Evolutionary conservation across 1,140 invertebrate genomes (phyloP), one percentile per base, ranked within the genome.

Genomic region (Zaprionus gabonicus): DNA sequence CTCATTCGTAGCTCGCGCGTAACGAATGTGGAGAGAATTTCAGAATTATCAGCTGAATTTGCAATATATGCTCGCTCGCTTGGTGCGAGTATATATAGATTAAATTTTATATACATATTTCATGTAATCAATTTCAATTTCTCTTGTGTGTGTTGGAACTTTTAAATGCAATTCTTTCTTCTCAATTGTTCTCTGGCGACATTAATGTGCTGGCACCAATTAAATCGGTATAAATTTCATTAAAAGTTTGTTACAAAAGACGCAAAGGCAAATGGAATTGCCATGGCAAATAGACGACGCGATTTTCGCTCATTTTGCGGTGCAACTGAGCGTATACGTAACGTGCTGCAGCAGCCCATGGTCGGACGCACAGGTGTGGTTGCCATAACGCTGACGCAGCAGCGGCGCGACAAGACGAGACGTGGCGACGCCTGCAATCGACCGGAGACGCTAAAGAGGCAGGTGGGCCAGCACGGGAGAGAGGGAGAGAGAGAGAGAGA

Each of bases 261-360:
- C 23, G 68, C 69, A 15, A 56, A 25, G 27, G 27, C 25, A 31
- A 56, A 31, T n/a, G 53, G 13, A 56, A 56, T 86, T 78, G 84
- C 84, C 78, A 87, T 87, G 81, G 80, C 83, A 88, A 87, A 87
- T 83, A 83, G 84, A 83, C 25, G 77, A 28, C 56, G 76, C 80
- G 76, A 87, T 80, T 80, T 53, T 81, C 84, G 78, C 84, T 84
- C 81, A 83, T 88, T 88, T 88, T 88, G 81, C 62, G 86, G 86
- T 90, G 86, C 85, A 90, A 90, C 85, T 85, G 85, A 90, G 85
- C 85, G 85, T 90, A 90, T 90, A 85, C 85, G 85, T 86, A 90
- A 90, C 79, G 73, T 73, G 84, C 69, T 58, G 41, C 36, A 13
- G 7, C n/a, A 6, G n/a, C n/a, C n/a, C 41, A 46, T 46, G 23